Base-by-base conservation (phyloP, 2,113 vertebrate genomes). In the Callorhinus ursinus region DNA sequence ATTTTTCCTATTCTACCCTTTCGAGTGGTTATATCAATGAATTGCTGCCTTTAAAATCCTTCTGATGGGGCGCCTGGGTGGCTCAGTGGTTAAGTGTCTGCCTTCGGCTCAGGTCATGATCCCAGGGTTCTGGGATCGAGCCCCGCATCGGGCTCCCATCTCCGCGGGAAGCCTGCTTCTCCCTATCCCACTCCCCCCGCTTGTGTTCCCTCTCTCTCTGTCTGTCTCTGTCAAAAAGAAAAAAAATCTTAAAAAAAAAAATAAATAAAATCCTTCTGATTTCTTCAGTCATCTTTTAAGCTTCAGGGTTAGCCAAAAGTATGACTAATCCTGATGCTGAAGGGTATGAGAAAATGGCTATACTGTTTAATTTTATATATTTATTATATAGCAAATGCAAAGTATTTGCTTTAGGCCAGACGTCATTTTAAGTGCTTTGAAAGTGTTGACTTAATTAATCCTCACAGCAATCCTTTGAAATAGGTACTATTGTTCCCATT, bases 361-460 rank as follows among this genome's bases (percentile, higher is more conserved):
- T 86, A 16, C 42, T 91, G 6, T 79, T 92, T 92, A n/a, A 46
- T 85, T 90, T 90, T 79, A 49, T 61, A 4, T 89, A 33, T 57
- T 89, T 95, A 53, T 92, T 96, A 46, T 80, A 26, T 96, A 77
- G 69, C 28, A 88, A 92, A 77, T 84, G 51, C 72, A 72, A 24
- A 72, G 53, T 53, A 61, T 15, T 95, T 92, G 51, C 26, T 61
- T 12, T 77, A 3, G 83, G 51, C 18, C 84, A 92, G 61, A 69
- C 11, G 22, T 79, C 51, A 51, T 74, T 51, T 59, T 93, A 81
- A 90, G 24, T 85, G 69, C 71, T 80, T 93, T 63, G 26, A 93
- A 90, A 97, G 36, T 86, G 67, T 42, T 74, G 71, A 57, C 53
- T 31, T 69, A 39, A 39, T 93, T 93, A 89, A 90, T 67, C 46